These are phyloP conservation scores for Drosophila maculinotata DNA, from an alignment of 2,888 invertebrate genomes.

Conservation along the genomic window DNA sequence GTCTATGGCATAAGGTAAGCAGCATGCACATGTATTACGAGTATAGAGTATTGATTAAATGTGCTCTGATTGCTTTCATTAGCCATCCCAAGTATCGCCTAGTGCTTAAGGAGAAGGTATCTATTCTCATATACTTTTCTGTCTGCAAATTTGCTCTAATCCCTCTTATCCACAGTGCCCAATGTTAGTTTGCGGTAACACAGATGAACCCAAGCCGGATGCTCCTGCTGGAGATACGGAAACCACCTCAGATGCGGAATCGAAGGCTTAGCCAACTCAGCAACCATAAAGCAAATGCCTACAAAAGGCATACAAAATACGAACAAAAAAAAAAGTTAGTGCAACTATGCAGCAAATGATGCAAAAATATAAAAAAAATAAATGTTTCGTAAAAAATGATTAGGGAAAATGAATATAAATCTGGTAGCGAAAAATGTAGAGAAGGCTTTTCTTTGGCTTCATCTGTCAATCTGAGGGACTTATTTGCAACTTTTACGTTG, in stretches of 20 bases:
- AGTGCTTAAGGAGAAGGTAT: conserved; percentile 86
- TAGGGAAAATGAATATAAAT: background rate
- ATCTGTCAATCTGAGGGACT: background rate
- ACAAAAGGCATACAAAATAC: conserved; percentile 44
- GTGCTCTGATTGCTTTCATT: background rate
- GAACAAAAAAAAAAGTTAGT: conserved; percentile 8
- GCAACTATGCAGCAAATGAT: conserved; percentile 35
- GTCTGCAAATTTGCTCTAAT: background rate
- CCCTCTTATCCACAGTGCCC: conserved; percentile 85
- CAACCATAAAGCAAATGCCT: conserved; percentile 50
- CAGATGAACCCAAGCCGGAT: conserved; percentile 83
- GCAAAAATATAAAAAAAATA: conserved; percentile 10
- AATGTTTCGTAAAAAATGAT: background rate
- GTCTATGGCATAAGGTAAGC: conserved; percentile 94
- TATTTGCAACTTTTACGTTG: background rate
- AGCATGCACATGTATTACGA: too few relatives aligned
- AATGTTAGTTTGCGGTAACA: conserved; percentile 85
- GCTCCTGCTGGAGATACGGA: conserved; percentile 82
- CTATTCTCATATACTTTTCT: background rate
- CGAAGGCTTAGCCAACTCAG: conserved; percentile 74
- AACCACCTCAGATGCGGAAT: conserved; percentile 80
- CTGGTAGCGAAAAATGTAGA: background rate
- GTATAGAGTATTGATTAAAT: too few relatives aligned
- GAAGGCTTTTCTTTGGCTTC: too few relatives aligned
- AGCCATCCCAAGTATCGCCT: conserved; percentile 88